Evolutionary conservation across 2,797 vertebrate species (phyloP).

Genomic region (Pseudochirops corinnae): DNA sequence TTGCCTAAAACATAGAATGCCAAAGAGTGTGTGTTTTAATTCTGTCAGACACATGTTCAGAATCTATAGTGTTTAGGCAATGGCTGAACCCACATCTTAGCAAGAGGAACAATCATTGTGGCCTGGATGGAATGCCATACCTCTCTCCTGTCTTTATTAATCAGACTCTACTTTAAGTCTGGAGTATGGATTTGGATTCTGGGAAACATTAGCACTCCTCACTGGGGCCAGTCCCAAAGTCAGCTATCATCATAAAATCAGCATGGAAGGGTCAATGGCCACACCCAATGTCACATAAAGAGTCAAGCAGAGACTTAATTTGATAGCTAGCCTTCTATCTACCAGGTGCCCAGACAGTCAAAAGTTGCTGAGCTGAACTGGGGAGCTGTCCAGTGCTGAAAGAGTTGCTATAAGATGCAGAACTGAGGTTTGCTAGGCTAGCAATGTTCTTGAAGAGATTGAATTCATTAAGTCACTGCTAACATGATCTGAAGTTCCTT

Average conservation of each 20-base stretch:
- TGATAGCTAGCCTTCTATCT: neutral
- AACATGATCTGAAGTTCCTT: neutral
- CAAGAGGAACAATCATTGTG: neutral
- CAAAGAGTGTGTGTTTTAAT: neutral
- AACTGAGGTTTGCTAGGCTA: neutral
- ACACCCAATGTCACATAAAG: neutral
- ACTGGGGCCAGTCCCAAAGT: neutral
- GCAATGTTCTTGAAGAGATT: conserved; percentile 1
- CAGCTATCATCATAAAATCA: neutral
- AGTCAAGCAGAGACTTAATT: neutral
- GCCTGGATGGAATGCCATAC: neutral
- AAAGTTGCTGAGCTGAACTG: neutral
- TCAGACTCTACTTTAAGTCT: neutral
- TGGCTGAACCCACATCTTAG: neutral
- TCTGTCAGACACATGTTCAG: neutral
- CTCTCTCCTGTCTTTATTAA: neutral
- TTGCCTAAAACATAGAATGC: neutral
- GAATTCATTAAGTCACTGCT: conserved; percentile 1
- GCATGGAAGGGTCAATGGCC: neutral
- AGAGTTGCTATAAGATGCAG: neutral
- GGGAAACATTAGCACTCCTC: neutral
- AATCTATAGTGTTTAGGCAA: neutral
- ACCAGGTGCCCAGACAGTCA: neutral
- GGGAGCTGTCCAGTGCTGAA: neutral
- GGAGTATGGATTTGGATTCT: neutral